Evolutionary conservation across 2,113 vertebrate species (phyloP), one percentile per base, ranked within the genome.

Genomic region (Cisticola juncidis): DNA sequence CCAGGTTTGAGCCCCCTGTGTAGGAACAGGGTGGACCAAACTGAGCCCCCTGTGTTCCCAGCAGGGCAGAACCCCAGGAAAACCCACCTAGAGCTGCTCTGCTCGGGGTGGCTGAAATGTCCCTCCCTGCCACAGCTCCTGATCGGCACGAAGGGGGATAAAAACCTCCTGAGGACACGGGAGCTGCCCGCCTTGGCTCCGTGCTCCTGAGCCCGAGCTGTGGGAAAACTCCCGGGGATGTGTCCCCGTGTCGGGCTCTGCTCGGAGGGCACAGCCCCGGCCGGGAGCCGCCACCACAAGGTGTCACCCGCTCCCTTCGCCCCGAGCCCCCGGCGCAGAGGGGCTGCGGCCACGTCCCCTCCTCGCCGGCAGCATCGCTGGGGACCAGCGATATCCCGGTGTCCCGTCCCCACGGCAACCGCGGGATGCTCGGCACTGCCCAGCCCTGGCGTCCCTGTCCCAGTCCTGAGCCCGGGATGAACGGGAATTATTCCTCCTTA

Each of bases 271-370:
- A 10, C 42, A 28, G 79, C 66, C 65, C 78, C 13, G 10, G 36
- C 3, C 1, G 38, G 84, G 51, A 76, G 42, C 71, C 16, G 22
- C 18, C 22, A 8, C 95, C 95, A 62, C 81, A 15, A 97, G 96
- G 58, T 82, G 95, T 93, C 96, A 96, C 91, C 90, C 78, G 38
- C 19, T 24, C 91, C 74, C 95, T 95, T 80, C 58, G 22, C 60
- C 95, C 79, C 3, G 4, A 71, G 29, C 38, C 77, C 92, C 91
- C 69, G 31, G 54, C 26, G 50, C 38, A 0, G 12, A 24, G 24
- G 62, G 61, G 70, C 81, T 35, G 44, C 6, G 4, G 36, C 26
- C 57, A 1, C 11, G 3, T 8, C 5, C 0, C 36, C 16, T 36
- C 53, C 3, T 18, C 54, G 38, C 20, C 47, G 23, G 44, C 14